Evolutionary conservation across 2,888 invertebrate species (phyloP).

Genomic region (Orgyia antiqua): DNA sequence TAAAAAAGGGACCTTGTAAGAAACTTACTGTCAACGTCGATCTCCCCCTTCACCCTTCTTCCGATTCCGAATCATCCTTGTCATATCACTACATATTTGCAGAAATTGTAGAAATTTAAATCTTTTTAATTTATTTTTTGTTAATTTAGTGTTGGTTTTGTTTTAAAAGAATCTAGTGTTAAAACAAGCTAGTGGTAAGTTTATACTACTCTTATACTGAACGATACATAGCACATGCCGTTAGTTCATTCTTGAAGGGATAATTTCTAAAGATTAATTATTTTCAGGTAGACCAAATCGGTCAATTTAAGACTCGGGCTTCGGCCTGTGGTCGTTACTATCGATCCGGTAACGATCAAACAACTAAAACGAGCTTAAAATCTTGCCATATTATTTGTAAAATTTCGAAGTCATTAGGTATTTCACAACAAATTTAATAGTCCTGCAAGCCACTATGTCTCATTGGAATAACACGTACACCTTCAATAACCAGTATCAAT

Average conservation of each 20-base stretch:
- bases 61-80: slow-evolving; percentile 53
- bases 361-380: slow-evolving; percentile 25
- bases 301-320: slow-evolving; percentile 49
- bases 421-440: slow-evolving; percentile 37
- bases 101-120: slow-evolving; percentile 59
- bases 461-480: slow-evolving; percentile 68
- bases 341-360: slow-evolving; percentile 20
- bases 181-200: slow-evolving; percentile 49
- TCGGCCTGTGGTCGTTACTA: slow-evolving; percentile 61
- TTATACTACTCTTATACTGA: slow-evolving; percentile 8
- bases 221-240: slow-evolving; percentile 47
- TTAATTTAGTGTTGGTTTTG: slow-evolving; percentile 41
- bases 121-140: slow-evolving; percentile 61
- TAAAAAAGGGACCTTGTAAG: too few species aligned
- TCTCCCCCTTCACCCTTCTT: slow-evolving; percentile 34
- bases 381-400: slow-evolving; percentile 14
- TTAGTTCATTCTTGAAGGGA: slow-evolving; percentile 24
- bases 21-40: slow-evolving; percentile 33
- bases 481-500: slow-evolving; percentile 61
- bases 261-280: slow-evolving; percentile 12
- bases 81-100: slow-evolving; percentile 46
- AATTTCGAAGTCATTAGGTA: slow-evolving; percentile 23
- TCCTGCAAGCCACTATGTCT: slow-evolving; percentile 49
- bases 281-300: slow-evolving; percentile 41
- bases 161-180: slow-evolving; percentile 27